Base-by-base conservation (phyloP, 2,797 vertebrate genomes). In the Lutjanus campechanus region DNA sequence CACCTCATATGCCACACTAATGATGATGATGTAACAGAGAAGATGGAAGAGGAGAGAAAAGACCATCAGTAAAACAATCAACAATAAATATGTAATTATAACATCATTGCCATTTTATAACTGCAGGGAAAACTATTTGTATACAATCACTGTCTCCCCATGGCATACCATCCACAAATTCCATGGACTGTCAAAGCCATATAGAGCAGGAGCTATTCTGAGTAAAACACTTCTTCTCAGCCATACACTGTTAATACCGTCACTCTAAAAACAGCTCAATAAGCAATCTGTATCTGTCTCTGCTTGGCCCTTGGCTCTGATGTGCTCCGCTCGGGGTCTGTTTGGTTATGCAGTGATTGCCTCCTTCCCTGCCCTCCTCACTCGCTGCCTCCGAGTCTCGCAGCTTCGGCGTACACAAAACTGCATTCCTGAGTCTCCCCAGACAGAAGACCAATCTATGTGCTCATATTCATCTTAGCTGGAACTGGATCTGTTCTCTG, bases 401-500 rank as follows among this genome's bases (percentile, higher is more conserved):
- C 74, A 75, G 73, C 85, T 79, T 63, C 17, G 13, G 80, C 73
- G 25, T 83, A 86, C 84, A 91, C 90, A 92, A 87, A 88, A 91
- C 83, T 86, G 85, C 84, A 87, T 91, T 86, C 85, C 89, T 79
- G 69, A 77, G 47, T 77, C 80, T 92, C 92, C 92, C 92, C 76
- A 91, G 94, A 93, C 85, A 81, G 77, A 76, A 70, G 88, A 85
- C 88, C 91, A 94, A 94, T 95, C 93, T 90, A 85, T 88, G 91
- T 60, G 87, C 92, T 92, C 91, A 92, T 92, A 93, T 94, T 93
- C 93, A 89, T 94, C 90, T 91, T 86, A 82, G 90, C 89, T 91
- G 89, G 90, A 92, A 87, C 92, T 90, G 92, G 29, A 93, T 94
- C 88, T 92, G 80, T 91, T 92, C 88, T 91, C 87, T 66, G 77